These are phyloP conservation scores for Pristionchus entomophagus DNA, from an alignment of 2,888 invertebrate genomes.

Conservation along the genomic window DNA sequence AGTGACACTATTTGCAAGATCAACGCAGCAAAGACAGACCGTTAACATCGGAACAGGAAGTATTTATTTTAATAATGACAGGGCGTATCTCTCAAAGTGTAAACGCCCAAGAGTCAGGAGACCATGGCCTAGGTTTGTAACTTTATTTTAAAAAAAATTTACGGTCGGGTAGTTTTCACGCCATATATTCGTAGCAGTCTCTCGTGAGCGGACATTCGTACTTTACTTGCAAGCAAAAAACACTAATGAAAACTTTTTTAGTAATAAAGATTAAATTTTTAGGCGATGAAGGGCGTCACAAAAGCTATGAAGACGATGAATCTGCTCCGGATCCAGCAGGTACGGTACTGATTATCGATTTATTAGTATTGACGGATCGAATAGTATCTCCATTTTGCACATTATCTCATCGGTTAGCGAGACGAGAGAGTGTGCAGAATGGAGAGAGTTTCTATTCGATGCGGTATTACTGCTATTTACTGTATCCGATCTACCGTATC, in stretches of 20 bases:
- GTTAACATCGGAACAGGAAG: no score
- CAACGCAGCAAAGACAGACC: no score
- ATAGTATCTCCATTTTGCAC: constrained; percentile 82
- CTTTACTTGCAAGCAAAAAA: no score
- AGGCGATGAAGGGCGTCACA: constrained; percentile 98
- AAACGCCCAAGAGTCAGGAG: constrained; percentile 96
- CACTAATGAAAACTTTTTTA: no score
- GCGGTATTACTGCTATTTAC: no score
- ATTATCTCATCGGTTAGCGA: no score
- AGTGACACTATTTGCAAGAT: background rate
- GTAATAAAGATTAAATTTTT: constrained; percentile 39
- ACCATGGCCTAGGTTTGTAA: constrained; percentile 88
- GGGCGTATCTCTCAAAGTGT: constrained; percentile 95
- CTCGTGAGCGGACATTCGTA: no score
- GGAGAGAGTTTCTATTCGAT: no score
- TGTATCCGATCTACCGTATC: no score
- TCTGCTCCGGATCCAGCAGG: constrained; percentile 98
- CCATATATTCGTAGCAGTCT: background rate
- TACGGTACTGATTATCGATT: no score
- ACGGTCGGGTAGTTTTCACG: background rate
- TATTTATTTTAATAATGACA: constrained; percentile 26
- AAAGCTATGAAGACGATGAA: constrained; percentile 99
- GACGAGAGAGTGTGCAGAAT: no score
- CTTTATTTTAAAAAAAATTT: background rate
- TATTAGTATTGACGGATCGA: no score